Conservation (phyloP, 1,140 invertebrate genomes). For the Eriocheir sinensis region DNA sequence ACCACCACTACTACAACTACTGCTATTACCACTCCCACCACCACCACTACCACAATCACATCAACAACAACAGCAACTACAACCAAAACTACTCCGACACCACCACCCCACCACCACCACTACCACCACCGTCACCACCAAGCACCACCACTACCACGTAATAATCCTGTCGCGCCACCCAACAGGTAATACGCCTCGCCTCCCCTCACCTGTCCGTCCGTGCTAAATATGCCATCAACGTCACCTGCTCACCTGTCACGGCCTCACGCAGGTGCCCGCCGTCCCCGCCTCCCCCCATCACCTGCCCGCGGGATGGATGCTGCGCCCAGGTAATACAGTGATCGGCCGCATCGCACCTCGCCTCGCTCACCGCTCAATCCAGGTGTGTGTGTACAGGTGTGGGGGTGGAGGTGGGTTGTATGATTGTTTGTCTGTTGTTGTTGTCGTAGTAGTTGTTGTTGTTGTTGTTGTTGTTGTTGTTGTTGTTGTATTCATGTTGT, state of each 20-base stretch:
- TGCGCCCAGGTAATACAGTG: background rate
- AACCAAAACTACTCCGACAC: background rate
- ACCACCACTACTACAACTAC: background rate
- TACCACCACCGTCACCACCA: background rate
- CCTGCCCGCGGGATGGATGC: background rate
- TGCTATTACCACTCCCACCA: background rate
- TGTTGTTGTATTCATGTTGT: too few relatives aligned
- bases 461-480: too few relatives aligned
- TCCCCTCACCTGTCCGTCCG: background rate
- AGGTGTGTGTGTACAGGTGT: too few relatives aligned
- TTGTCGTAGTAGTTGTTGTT: too few relatives aligned
- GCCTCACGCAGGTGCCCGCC: background rate
- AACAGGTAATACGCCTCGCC: background rate
- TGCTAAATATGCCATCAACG: slow-evolving; percentile 6
- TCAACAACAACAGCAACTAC: background rate
- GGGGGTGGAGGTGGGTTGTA: too few relatives aligned
- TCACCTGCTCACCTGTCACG: background rate
- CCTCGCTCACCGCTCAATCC: too few relatives aligned
- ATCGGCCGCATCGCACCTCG: too few relatives aligned
- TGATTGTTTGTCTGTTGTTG: too few relatives aligned
- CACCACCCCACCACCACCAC: background rate
- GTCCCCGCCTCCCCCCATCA: background rate
- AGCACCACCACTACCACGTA: background rate
- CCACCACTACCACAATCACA: background rate
- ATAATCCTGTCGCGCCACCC: background rate